Percentiles rank a stretch among this genome's conserved stretches.
Evolutionary conservation across 2,888 invertebrate genomes (phyloP).

Genomic region (Ariolimax columbianus): DNA sequence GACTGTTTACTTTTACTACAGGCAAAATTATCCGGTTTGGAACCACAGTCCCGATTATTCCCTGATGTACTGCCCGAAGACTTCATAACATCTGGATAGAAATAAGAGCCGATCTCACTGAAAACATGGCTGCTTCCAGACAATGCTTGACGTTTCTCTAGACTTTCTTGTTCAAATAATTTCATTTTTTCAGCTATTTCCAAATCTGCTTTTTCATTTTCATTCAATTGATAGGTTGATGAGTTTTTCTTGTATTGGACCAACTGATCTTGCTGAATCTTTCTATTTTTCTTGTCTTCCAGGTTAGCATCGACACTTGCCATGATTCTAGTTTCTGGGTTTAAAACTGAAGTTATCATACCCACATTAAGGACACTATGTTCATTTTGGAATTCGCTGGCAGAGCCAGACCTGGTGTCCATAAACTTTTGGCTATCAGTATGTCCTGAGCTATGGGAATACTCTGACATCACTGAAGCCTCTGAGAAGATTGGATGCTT

Average conservation of each 20-base stretch:
- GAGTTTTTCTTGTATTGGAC: background rate
- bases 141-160: background rate
- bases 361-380: background rate
- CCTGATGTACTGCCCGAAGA: background rate
- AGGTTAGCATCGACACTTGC: background rate
- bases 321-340: background rate
- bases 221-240: background rate
- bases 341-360: background rate
- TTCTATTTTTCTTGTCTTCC: background rate
- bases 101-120: background rate
- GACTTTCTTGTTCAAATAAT: background rate
- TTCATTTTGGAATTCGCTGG: background rate
- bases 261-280: background rate
- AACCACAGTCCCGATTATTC: background rate
- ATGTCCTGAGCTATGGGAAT: background rate
- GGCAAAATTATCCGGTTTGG: background rate
- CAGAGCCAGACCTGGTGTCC: background rate
- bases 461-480: background rate
- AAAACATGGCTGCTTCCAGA: conserved; percentile 19
- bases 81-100: background rate
- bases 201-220: conserved; percentile 17
- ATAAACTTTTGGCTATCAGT: background rate
- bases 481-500: background rate
- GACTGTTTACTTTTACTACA: conserved; percentile 17
- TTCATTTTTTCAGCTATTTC: conserved; percentile 11